phyloP scores from a whole-genome alignment of 2,888 invertebrate genomes.

The Eupithecia dodoneata region DNA sequence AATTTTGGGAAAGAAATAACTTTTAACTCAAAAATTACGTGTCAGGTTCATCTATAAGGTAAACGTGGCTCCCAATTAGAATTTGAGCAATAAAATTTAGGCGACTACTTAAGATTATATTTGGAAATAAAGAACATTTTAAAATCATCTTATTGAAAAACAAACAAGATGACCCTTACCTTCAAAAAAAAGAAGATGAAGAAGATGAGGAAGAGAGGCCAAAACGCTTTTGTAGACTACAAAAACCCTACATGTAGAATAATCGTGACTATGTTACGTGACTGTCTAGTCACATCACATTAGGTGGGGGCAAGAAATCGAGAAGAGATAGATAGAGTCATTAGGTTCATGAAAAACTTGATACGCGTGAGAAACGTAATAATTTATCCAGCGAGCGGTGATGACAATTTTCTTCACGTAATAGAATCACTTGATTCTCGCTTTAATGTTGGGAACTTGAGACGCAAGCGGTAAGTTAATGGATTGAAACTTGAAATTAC shows the following conservation, averaged over 20 bases:
- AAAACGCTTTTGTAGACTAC: not conserved
- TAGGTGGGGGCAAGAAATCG: constrained; percentile 28
- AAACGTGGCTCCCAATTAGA: not conserved
- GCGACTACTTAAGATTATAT: not conserved
- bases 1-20: not conserved
- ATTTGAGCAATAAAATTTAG: not conserved
- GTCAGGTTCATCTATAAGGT: not conserved
- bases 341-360: constrained; percentile 27
- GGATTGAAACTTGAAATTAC: not conserved
- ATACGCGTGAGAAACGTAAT: constrained; percentile 35
- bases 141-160: no score
- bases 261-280: constrained; percentile 33
- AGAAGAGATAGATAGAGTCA: constrained; percentile 33
- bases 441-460: constrained; percentile 4
- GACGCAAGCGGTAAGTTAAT: not conserved
- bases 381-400: constrained; percentile 13
- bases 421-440: constrained; percentile 16
- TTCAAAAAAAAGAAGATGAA: not conserved
- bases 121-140: not conserved
- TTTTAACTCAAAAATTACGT: not conserved
- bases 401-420: constrained; percentile 8
- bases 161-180: not conserved
- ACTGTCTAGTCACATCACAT: constrained; percentile 19
- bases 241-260: constrained; percentile 4
- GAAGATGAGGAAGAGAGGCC: no score